Percentiles rank a stretch among this genome's conserved stretches.
Conservation (phyloP, 2,888 invertebrate genomes). For the Anorthoa munda region DNA sequence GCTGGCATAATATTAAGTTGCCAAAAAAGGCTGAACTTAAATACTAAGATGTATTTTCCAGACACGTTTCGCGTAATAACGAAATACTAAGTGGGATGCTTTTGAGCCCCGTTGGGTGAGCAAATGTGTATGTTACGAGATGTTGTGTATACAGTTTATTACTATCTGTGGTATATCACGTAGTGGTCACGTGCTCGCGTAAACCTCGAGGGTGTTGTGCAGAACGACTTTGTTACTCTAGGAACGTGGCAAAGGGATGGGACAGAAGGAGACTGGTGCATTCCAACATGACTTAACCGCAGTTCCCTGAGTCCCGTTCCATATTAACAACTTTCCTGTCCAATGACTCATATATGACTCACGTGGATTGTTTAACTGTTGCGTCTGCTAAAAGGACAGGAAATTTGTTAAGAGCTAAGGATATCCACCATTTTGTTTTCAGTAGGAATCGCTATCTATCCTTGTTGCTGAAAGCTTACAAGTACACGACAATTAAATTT, state of each 20-base stretch:
- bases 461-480: not conserved
- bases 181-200: constrained; percentile 13
- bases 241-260: constrained; percentile 1
- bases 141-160: constrained; percentile 1
- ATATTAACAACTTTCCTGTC: constrained; percentile 3
- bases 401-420: not conserved
- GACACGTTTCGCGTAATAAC: constrained; percentile 16
- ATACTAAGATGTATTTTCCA: constrained; percentile 28
- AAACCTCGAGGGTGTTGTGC: constrained; percentile 1
- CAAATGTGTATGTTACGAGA: constrained; percentile 3
- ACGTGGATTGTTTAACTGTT: no score
- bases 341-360: no score
- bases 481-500: not conserved
- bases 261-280: not conserved
- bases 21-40: constrained; percentile 27
- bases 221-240: constrained; percentile 22
- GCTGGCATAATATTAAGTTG: constrained; percentile 34
- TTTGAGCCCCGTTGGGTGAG: not conserved
- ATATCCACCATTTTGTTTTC: not conserved
- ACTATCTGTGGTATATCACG: constrained; percentile 6
- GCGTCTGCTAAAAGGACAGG: no score
- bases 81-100: constrained; percentile 8
- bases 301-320: not conserved
- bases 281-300: not conserved
- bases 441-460: not conserved